Conservation (phyloP, 2,888 invertebrate genomes). For the Oscheius sp. region DNA sequence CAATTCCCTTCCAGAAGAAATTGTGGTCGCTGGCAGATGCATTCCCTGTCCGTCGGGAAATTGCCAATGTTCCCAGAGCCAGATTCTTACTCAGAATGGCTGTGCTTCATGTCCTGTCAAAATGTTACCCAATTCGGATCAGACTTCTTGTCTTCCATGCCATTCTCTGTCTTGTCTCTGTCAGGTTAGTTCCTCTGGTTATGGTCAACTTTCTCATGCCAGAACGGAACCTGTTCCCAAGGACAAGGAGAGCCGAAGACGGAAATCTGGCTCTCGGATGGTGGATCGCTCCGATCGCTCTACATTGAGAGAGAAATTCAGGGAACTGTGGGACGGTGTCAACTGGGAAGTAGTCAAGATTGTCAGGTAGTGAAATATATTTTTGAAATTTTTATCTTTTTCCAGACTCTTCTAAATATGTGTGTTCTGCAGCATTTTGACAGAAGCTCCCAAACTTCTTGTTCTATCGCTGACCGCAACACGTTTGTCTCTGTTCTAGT, state of each 20-base stretch:
- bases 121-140: neutral
- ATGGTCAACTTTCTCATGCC: no score
- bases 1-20: neutral
- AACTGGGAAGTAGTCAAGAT: conserved; percentile 9
- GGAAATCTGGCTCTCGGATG: conserved; percentile 27
- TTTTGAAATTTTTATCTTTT: neutral
- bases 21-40: neutral
- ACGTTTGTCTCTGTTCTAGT: neutral
- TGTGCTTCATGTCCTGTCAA: conserved; percentile 6
- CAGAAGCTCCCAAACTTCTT: conserved; percentile 58
- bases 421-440: conserved; percentile 78
- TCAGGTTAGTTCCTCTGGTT: neutral
- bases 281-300: neutral
- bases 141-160: conserved; percentile 16
- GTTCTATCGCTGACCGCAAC: conserved; percentile 39
- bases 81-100: conserved; percentile 5
- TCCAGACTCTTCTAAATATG: conserved; percentile 78
- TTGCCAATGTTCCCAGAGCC: conserved; percentile 1
- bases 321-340: neutral
- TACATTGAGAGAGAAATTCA: conserved; percentile 9
- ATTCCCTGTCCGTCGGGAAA: neutral
- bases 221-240: conserved; percentile 8
- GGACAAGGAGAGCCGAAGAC: conserved; percentile 16
- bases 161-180: conserved; percentile 15
- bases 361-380: conserved; percentile 8